Evolutionary conservation across 2,797 vertebrate species (phyloP).

Genomic region (Monodelphis domestica): DNA sequence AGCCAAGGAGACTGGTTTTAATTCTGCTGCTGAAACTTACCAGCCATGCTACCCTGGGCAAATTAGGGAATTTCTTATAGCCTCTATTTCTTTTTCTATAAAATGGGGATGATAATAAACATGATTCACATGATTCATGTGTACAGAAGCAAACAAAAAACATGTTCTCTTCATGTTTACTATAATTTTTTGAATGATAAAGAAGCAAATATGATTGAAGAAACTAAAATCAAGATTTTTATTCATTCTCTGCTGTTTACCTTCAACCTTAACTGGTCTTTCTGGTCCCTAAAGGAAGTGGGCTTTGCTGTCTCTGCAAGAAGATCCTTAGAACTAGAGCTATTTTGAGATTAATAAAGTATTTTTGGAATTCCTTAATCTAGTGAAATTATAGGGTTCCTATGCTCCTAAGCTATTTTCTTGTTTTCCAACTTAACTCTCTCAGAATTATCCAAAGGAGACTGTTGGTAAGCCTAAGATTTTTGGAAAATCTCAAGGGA

Average conservation of each 20-base stretch:
- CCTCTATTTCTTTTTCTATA: neutral
- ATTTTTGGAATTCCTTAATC: slow-evolving; percentile 74
- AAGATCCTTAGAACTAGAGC: slow-evolving; percentile 61
- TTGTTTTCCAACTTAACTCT: slow-evolving; percentile 49
- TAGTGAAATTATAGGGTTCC: slow-evolving; percentile 72
- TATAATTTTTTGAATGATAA: neutral
- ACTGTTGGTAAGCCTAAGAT: slow-evolving; percentile 45
- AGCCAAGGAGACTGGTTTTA: neutral
- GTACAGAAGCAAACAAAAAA: neutral
- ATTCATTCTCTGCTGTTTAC: neutral
- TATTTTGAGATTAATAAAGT: slow-evolving; percentile 63
- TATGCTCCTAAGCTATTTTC: slow-evolving; percentile 53
- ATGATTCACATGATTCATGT: neutral
- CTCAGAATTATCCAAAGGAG: neutral
- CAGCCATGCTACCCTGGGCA: neutral
- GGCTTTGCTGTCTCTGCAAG: slow-evolving; percentile 49
- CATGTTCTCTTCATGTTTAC: neutral
- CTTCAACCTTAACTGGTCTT: neutral
- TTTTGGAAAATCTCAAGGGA: slow-evolving; percentile 63
- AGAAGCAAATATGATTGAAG: neutral
- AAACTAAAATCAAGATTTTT: neutral
- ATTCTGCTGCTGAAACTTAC: neutral
- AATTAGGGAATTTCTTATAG: neutral
- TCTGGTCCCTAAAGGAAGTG: slow-evolving; percentile 17
- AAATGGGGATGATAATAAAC: too few relatives aligned